Evolutionary conservation across 23 tunicate genomes (phyloP).

Genomic region (Trididemnum clinides): DNA sequence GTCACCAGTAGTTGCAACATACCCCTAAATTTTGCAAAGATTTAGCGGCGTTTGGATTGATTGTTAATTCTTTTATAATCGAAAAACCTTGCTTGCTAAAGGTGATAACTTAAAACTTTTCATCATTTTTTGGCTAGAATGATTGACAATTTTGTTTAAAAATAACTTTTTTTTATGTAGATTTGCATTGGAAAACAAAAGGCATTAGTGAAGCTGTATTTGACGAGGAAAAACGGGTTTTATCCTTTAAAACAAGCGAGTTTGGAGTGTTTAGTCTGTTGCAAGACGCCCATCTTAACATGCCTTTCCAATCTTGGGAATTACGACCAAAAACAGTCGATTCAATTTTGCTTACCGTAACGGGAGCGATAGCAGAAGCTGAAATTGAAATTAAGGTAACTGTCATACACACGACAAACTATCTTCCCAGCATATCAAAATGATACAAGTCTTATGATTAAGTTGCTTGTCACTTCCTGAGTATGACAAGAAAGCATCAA

Average conservation of each 20-base stretch:
- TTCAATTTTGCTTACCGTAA: constrained; percentile 43
- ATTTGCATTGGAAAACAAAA: constrained; percentile 84
- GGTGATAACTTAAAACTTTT: no score
- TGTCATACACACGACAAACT: no score
- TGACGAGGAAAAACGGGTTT: constrained; percentile 62
- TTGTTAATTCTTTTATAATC: no score
- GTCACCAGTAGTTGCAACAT: no score
- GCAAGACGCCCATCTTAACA: constrained; percentile 87
- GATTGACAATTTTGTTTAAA: background rate
- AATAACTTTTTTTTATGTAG: constrained; percentile 16
- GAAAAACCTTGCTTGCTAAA: no score
- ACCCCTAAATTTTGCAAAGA: no score
- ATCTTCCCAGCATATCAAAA: no score
- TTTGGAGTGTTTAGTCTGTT: constrained; percentile 78
- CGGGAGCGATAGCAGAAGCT: constrained; percentile 76
- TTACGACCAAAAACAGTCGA: constrained; percentile 53
- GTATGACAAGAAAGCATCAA: no score
- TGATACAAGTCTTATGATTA: no score
- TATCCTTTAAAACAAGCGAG: constrained; percentile 58
- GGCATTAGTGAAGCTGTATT: constrained; percentile 54
- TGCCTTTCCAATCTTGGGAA: constrained; percentile 96
- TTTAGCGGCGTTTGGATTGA: no score
- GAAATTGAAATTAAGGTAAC: constrained; percentile 77
- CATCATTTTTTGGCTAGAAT: no score
- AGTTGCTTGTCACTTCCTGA: no score